Conservation (phyloP, 2,797 vertebrate genomes). For the Siniperca scherzeri region DNA sequence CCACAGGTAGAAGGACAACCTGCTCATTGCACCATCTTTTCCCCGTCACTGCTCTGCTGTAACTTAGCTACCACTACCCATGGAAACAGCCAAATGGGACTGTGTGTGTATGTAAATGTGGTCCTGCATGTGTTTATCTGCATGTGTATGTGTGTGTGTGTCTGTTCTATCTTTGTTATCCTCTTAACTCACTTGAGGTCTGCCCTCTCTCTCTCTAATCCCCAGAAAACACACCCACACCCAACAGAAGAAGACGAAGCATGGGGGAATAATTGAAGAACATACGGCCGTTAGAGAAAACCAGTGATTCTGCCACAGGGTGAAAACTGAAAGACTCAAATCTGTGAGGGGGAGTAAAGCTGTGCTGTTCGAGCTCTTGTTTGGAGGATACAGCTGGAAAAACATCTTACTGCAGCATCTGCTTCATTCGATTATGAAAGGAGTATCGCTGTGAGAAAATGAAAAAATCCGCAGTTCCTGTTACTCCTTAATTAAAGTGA, state of each 20-base stretch:
- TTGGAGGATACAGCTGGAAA: constrained; percentile 59
- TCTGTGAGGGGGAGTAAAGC: constrained; percentile 70
- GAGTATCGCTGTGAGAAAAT: constrained; percentile 31
- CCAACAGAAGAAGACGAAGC: constrained; percentile 61
- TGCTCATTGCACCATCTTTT: constrained; percentile 43
- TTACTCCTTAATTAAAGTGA: constrained; percentile 26
- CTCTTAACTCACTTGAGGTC: constrained; percentile 76
- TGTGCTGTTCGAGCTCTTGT: constrained; percentile 53
- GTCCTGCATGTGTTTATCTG: constrained; percentile 21
- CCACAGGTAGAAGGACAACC: constrained; percentile 25
- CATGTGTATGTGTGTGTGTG: constrained; percentile 25
- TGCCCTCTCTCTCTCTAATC: constrained; percentile 72
- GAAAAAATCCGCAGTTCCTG: constrained; percentile 18
- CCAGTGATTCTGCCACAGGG: constrained; percentile 69
- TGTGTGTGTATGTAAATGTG: constrained; percentile 41
- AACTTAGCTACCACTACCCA: constrained; percentile 53
- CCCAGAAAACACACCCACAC: constrained; percentile 73
- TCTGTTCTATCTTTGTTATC: constrained; percentile 72
- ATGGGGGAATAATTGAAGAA: constrained; percentile 64
- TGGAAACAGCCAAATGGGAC: constrained; percentile 65
- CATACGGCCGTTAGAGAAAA: constrained; percentile 64
- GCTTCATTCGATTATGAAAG: constrained; percentile 55
- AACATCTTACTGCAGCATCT: constrained; percentile 53
- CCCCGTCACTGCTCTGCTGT: constrained; percentile 34
- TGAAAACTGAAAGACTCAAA: constrained; percentile 69